A percentile compares a stretch with the other conserved stretches of the same genome.
These are phyloP conservation scores for Tetragonula clypearis DNA, from an alignment of 1,140 invertebrate species.

Conservation along the genomic window DNA sequence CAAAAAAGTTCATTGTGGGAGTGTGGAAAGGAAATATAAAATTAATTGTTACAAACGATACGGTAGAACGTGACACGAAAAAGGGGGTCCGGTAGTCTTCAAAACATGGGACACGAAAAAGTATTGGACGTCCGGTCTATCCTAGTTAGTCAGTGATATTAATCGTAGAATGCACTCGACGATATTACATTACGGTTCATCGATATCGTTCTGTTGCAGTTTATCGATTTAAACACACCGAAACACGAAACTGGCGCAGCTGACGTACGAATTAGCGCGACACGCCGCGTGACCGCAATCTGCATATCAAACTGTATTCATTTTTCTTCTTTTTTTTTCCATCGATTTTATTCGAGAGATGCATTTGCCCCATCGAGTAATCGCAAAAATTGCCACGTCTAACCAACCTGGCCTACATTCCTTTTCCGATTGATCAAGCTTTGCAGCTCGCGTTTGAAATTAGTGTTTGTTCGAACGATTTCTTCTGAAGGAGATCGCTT, in stretches of 20 bases:
- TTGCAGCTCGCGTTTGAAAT: background rate
- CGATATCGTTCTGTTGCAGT: background rate
- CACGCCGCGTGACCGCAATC: background rate
- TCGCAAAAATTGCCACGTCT: constrained; percentile 3
- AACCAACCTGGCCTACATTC: background rate
- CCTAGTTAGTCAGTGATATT: no score
- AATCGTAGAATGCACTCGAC: constrained; percentile 3
- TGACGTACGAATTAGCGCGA: background rate
- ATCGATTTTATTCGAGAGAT: constrained; percentile 1
- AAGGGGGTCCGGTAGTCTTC: no score
- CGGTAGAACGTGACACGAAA: no score
- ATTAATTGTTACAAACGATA: no score
- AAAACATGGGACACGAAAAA: no score
- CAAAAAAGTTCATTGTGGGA: no score
- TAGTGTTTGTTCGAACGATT: background rate
- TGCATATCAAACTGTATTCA: background rate
- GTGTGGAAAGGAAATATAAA: no score
- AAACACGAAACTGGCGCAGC: background rate
- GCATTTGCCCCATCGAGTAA: constrained; percentile 1
- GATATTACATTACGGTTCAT: constrained; percentile 29
- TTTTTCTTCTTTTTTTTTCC: background rate
- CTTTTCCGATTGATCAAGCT: background rate
- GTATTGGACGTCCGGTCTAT: no score
- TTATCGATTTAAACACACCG: background rate
- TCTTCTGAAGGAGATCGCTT: background rate